Evolutionary conservation across 1,140 invertebrate genomes (phyloP).

Genomic region (Polypedilum vanderplanki): DNA sequence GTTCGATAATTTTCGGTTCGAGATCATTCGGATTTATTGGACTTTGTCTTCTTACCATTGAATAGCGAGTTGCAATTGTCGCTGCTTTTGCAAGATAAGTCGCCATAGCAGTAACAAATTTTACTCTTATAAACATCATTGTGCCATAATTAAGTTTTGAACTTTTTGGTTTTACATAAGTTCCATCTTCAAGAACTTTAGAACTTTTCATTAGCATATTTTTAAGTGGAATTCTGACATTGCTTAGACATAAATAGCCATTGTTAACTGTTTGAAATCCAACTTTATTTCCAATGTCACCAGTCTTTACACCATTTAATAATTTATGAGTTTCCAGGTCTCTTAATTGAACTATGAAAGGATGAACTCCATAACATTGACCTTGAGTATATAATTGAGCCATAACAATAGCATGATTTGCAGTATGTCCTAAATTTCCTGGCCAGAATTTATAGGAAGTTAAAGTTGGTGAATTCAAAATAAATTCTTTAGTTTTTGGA

Average conservation of each 20-base stretch:
- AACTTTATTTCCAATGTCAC: conserved; percentile 89
- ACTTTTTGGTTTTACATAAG: conserved; percentile 75
- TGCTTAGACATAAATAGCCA: conserved; percentile 78
- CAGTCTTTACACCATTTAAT: conserved; percentile 78
- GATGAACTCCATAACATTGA: conserved; percentile 78
- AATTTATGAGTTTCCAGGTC: conserved; percentile 81
- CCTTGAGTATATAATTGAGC: conserved; percentile 83
- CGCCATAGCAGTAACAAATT: conserved; percentile 64
- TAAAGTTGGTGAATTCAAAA: conserved; percentile 78
- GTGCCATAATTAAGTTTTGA: conserved; percentile 87
- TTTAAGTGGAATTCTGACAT: conserved; percentile 77
- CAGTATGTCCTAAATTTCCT: conserved; percentile 68
- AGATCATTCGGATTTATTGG: conserved; percentile 70
- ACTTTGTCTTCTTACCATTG: conserved; percentile 80
- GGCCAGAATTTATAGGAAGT: conserved; percentile 67
- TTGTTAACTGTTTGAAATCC: conserved; percentile 88
- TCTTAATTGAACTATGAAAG: conserved; percentile 86
- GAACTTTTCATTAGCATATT: conserved; percentile 93
- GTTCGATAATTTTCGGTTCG: conserved; percentile 87
- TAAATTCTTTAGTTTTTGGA: conserved; percentile 69
- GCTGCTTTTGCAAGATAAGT: conserved; percentile 69
- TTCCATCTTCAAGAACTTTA: conserved; percentile 78
- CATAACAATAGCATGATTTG: conserved; percentile 85
- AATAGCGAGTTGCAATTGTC: conserved; percentile 81
- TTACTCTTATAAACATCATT: conserved; percentile 88